Conservation (phyloP, 2,113 vertebrate species). For the Hippocampus comes region DNA sequence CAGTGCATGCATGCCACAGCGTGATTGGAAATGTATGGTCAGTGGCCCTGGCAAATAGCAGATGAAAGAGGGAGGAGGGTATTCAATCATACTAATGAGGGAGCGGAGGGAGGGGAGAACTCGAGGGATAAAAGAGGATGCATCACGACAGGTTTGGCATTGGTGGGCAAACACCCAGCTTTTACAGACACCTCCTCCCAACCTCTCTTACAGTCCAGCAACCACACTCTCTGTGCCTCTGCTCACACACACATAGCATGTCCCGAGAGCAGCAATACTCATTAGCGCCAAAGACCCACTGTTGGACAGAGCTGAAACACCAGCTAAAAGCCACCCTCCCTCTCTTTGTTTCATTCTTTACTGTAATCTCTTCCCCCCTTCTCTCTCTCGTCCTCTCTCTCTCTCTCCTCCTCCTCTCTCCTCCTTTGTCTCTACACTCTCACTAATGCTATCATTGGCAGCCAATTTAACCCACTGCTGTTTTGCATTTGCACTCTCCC, state of each 20-base stretch:
- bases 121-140: constrained; percentile 38
- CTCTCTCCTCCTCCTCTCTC: not conserved
- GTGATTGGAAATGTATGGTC: constrained; percentile 50
- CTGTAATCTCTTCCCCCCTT: constrained; percentile 20
- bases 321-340: constrained; percentile 50
- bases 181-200: constrained; percentile 12
- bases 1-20: constrained; percentile 18
- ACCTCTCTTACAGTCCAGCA: constrained; percentile 17
- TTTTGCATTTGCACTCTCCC: constrained; percentile 19
- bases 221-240: constrained; percentile 18
- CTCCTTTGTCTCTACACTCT: constrained; percentile 19
- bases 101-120: constrained; percentile 9
- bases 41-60: constrained; percentile 65
- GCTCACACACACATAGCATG: constrained; percentile 13
- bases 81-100: constrained; percentile 68
- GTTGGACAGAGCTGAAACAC: constrained; percentile 68
- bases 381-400: constrained; percentile 14
- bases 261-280: constrained; percentile 57
- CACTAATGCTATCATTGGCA: constrained; percentile 32
- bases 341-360: constrained; percentile 27
- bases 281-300: constrained; percentile 69
- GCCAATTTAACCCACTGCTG: constrained; percentile 56
- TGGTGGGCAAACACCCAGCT: constrained; percentile 42
- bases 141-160: constrained; percentile 31
- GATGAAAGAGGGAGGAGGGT: constrained; percentile 43